Base-by-base conservation (phyloP, 2,797 vertebrate genomes). In the Leptodactylus fallax region DNA sequence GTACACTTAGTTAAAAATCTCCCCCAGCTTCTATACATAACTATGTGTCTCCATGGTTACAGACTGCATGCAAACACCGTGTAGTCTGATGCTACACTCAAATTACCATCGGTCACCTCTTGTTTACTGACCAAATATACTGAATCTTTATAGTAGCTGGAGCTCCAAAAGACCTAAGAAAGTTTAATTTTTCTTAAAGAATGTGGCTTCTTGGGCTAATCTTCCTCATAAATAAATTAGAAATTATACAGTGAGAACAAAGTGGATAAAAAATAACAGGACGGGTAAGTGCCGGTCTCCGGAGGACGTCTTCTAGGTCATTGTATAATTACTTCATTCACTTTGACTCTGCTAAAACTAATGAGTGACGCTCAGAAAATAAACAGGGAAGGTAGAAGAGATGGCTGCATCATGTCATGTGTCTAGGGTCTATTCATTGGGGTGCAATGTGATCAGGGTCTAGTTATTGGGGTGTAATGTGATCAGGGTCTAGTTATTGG, bases 241-340 rank as follows among this genome's bases (percentile, higher is more conserved):
- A 74, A 77, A 47, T 78, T 8, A 55, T 36, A 87, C 17, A 47
- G n/a, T 51, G 56, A 82, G 71, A 83, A 65, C 56, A 23, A 65
- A 65, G 80, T 17, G 58, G 67, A 67, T 58, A 61, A 67, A 69
- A 79, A 17, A 79, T n/a, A 79, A 27, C 80, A 77, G 58, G 36
- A 56, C 27, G 63, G 80, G 67, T 56, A 56, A 78, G 25, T 25
- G 56, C 10, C 8, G 14, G 58, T 27, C 77, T 63, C 87, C 60
- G 25, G 47, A 36, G 87, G 74, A 76, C 16, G 5, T 21, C 76
- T 85, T 72, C 83, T 81, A 79, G 87, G 77, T 88, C 87, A 85
- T 58, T 65, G 45, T 80, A 80, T 88, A 85, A 88, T 88, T 85
- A 85, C 65, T 76, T 85, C 51, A 81, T 74, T 80, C 23, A 76